phyloP scores from a whole-genome alignment of 2,888 invertebrate genomes.

The Dolichopus griseipennis region DNA sequence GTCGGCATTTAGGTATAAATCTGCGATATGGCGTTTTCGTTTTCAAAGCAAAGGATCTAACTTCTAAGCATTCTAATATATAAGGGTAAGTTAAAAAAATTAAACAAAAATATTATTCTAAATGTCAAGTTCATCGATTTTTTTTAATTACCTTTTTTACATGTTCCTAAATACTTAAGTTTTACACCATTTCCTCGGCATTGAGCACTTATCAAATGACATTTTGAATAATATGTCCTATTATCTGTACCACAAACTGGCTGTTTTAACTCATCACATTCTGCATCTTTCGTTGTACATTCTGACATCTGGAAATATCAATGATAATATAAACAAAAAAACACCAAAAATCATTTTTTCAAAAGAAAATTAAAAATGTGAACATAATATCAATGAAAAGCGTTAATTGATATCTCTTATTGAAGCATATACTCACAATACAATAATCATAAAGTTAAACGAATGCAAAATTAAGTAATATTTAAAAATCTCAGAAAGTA shows the following conservation, averaged over 20 bases:
- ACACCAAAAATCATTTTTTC: no score
- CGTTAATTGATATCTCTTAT: no score
- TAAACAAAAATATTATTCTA: not conserved
- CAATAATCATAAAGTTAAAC: no score
- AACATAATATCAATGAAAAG: no score
- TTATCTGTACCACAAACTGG: slow-evolving; percentile 54
- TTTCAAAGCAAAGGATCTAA: slow-evolving; percentile 39
- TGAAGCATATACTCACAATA: no score
- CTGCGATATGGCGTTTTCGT: slow-evolving; percentile 45
- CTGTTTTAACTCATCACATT: slow-evolving; percentile 42
- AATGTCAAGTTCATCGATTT: not conserved
- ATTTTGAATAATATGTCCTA: slow-evolving; percentile 70
- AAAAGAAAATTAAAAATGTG: no score
- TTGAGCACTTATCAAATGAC: slow-evolving; percentile 66
- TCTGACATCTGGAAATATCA: slow-evolving; percentile 38
- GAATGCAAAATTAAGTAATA: no score
- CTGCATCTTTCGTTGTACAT: slow-evolving; percentile 41
- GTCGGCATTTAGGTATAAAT: slow-evolving; percentile 69
- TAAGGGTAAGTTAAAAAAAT: not conserved
- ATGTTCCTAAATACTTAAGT: slow-evolving; percentile 64
- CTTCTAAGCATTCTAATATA: slow-evolving; percentile 46
- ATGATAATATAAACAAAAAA: no score
- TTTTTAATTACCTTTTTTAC: slow-evolving; percentile 49
- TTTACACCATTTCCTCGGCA: slow-evolving; percentile 66
- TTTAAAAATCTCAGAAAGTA: no score